Evolutionary conservation across 1,140 invertebrate genomes (phyloP).

Genomic region (Lamellibrachia luymesi): DNA sequence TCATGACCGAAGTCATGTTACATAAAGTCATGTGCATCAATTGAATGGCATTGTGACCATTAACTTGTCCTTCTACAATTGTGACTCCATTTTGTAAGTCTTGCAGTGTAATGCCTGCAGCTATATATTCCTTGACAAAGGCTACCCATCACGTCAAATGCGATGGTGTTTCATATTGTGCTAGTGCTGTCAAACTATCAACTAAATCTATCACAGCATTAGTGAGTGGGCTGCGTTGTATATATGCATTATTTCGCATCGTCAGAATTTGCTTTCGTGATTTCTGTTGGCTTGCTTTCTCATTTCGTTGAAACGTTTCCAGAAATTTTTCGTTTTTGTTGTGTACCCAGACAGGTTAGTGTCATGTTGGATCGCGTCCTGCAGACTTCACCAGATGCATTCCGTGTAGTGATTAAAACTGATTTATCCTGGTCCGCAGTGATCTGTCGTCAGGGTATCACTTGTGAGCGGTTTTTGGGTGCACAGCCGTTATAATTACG

Average conservation of each 20-base stretch:
- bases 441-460: not conserved
- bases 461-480: not conserved
- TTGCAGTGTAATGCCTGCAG: not conserved
- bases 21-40: not conserved
- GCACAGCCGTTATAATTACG: not conserved
- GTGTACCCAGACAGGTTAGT: not conserved
- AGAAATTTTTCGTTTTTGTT: not conserved
- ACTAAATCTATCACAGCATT: not conserved
- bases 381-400: not conserved
- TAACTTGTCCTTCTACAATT: not conserved
- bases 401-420: not conserved
- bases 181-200: not conserved
- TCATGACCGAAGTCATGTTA: not conserved
- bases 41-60: not conserved
- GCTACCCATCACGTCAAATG: not conserved
- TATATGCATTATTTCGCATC: not conserved
- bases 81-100: not conserved
- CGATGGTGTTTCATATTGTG: not conserved
- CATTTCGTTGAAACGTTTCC: not conserved
- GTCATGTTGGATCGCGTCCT: not conserved
- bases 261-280: not conserved
- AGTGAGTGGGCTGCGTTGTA: not conserved
- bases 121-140: not conserved
- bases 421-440: not conserved
- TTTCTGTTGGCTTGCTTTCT: constrained; percentile 4